Evolutionary conservation across 2,888 invertebrate species (phyloP), one percentile per base, ranked within the genome.

Genomic region (Platerodrilus igneus): DNA sequence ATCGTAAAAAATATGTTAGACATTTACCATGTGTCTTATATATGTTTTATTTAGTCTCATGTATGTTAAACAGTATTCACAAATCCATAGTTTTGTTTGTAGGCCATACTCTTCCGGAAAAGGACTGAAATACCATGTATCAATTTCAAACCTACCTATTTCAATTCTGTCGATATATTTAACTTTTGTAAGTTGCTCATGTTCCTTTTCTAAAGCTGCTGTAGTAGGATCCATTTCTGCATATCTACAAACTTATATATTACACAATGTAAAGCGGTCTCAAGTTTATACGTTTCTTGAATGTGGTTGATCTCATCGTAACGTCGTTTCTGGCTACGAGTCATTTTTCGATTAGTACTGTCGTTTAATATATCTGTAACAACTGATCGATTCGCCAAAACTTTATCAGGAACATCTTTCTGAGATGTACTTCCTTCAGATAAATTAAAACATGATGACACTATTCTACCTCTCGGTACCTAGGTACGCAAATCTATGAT

Each of bases 101-200:
- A 90, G 87, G 0, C 94, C 92, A 64, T 94, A 95, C 62, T 96
- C 95, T 53, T 94, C 95, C 0, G 99, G 97, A 64, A 94, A 99
- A 0, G 99, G 99, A 56, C 96, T 96, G 64, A 95, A 97, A 68
- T 99, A 99, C 99, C 99, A 99, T 1, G 97, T 94, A 64, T 94
- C 93, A 43, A 99, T 95, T 73, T 96, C 95, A 69, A 90, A 94
- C 59, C 85, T 81, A 8, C 87, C 97, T 56, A 97, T 89, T 70
- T 94, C 91, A 52, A 99, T 86, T 63, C 80, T 81, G 60, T 94
- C 91, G 50, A 94, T 91, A 64, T 92, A 93, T 72, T 94, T 94
- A 2, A 94, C 89, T 81, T 92, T 92, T 31, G 96, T 97, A 20
- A 92, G 88, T 23, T 89, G 88, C 74, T 92, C 92, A 58, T 92